Percentiles rank a stretch among this genome's conserved stretches.
These are phyloP conservation scores for Temnothorax nylanderi DNA, from an alignment of 1,140 invertebrate species.

Conservation along the genomic window DNA sequence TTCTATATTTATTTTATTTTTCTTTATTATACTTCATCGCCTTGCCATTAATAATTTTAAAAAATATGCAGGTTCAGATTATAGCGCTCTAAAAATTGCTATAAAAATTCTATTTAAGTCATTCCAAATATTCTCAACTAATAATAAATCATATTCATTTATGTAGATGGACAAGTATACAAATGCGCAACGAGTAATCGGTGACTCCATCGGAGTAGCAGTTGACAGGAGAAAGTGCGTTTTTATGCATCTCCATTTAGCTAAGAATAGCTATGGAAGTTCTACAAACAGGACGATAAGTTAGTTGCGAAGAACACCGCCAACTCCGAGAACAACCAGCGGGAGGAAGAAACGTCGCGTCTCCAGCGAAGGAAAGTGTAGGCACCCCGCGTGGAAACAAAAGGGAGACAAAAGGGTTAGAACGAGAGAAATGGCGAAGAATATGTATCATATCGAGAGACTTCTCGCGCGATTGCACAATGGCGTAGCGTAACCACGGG, in stretches of 20 bases:
- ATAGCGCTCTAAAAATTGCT: neutral
- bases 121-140: neutral
- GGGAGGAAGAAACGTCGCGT: neutral
- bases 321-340: neutral
- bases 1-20: neutral
- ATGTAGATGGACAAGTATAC: neutral
- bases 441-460: constrained; percentile 63
- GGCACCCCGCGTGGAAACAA: neutral
- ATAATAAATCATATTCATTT: neutral
- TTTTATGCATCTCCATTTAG: neutral
- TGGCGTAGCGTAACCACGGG: constrained; percentile 44
- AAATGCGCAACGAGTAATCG: neutral
- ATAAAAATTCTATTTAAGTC: neutral
- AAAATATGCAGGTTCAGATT: neutral
- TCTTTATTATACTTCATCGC: neutral
- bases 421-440: constrained; percentile 28
- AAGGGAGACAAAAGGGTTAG: neutral
- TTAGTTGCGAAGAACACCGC: neutral
- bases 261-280: constrained; percentile 28
- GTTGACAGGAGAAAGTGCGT: neutral
- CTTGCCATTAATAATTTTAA: neutral
- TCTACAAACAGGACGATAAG: neutral
- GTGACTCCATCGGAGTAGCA: neutral
- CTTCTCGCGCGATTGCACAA: constrained; percentile 66
- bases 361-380: neutral